Evolutionary conservation across 2,113 vertebrate genomes (phyloP).

Genomic region (Hepsetus odoe): DNA sequence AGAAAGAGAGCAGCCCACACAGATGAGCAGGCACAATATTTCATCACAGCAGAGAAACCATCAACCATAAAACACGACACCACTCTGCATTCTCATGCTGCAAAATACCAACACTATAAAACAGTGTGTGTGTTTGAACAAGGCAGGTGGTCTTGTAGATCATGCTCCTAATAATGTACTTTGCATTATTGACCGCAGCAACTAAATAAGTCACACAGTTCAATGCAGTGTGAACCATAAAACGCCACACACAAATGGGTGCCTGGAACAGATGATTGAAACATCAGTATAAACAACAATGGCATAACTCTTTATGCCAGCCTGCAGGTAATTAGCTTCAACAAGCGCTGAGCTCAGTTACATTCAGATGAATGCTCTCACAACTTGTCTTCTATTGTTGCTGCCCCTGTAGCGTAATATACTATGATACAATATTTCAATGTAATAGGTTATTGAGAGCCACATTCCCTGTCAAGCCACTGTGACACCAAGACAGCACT

Average conservation of each 20-base stretch:
- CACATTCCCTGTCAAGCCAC: conserved; percentile 11
- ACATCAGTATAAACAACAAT: conserved; percentile 18
- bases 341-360: conserved; percentile 22
- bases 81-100: conserved; percentile 25
- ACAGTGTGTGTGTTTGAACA: conserved; percentile 12
- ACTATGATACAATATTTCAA: conserved; percentile 29
- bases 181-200: conserved; percentile 29
- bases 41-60: conserved; percentile 37
- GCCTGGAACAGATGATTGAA: conserved; percentile 26
- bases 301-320: background rate
- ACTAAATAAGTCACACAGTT: conserved; percentile 13
- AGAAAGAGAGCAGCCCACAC: conserved; percentile 38
- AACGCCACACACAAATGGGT: background rate
- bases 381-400: conserved; percentile 3
- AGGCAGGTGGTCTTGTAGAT: background rate
- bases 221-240: background rate
- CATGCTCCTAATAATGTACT: conserved; percentile 35
- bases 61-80: conserved; percentile 35
- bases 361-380: conserved; percentile 15
- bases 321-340: conserved; percentile 14
- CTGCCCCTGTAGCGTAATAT: background rate
- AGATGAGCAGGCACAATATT: conserved; percentile 34
- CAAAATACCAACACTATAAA: conserved; percentile 38
- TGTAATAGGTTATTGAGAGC: conserved; percentile 8
- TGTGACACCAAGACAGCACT: background rate